Evolutionary conservation across 2,113 vertebrate species (phyloP).

Genomic region (Etia nguti): DNA sequence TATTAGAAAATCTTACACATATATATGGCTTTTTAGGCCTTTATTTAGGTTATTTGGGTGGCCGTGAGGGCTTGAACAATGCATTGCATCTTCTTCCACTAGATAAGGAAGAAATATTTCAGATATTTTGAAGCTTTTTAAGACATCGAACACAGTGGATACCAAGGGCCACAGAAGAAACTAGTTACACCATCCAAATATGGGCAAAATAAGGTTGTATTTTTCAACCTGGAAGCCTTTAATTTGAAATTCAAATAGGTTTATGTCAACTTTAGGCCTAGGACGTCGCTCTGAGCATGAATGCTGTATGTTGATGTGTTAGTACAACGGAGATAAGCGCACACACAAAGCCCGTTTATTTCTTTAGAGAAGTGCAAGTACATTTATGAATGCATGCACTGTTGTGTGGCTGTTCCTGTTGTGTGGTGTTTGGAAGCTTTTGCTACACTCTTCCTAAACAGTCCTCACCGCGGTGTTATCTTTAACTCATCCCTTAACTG

Average conservation of each 20-base stretch:
- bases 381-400: not conserved
- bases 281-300: not conserved
- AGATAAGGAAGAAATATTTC: not conserved
- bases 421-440: not conserved
- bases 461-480: not conserved
- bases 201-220: not conserved
- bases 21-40: not conserved
- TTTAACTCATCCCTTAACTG: not conserved
- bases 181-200: not conserved
- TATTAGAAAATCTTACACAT: not conserved
- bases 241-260: not conserved
- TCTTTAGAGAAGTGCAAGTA: not conserved
- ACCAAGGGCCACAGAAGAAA: not conserved
- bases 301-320: not conserved
- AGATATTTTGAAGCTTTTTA: not conserved
- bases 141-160: not conserved
- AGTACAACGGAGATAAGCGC: not conserved
- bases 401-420: not conserved
- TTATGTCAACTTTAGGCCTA: not conserved
- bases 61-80: not conserved
- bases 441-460: not conserved
- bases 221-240: not conserved
- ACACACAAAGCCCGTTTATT: not conserved
- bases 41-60: not conserved
- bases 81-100: not conserved